Percentiles rank a stretch among this genome's conserved stretches.
Evolutionary conservation across 2,797 vertebrate species (phyloP).

Genomic region (Tokudaia tokunoshimensis): DNA sequence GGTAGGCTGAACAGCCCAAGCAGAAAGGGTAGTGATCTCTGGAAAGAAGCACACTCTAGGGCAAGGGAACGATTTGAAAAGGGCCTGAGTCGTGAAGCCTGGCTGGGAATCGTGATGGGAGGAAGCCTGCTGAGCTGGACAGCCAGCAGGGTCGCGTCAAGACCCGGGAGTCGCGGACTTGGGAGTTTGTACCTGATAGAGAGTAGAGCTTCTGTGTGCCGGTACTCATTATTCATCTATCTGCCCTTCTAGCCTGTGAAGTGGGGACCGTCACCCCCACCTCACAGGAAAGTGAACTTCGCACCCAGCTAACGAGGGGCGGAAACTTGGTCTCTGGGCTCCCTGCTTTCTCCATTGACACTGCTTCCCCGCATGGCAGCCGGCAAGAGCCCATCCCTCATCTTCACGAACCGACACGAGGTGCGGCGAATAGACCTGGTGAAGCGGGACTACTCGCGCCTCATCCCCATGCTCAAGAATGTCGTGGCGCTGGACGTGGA

Average conservation of each 20-base stretch:
- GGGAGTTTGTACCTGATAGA: constrained; percentile 64
- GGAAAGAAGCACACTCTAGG: background rate
- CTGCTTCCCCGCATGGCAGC: constrained; percentile 41
- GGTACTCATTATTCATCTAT: background rate
- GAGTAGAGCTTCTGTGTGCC: background rate
- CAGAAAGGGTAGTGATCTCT: background rate
- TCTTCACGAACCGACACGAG: constrained; percentile 98
- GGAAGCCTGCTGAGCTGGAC: background rate
- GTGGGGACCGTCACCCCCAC: background rate
- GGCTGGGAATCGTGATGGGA: background rate
- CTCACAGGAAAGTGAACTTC: background rate
- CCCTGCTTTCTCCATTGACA: background rate
- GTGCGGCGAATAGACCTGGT: constrained; percentile 96
- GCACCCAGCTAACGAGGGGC: background rate
- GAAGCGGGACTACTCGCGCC: constrained; percentile 95
- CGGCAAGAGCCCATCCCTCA: constrained; percentile 96
- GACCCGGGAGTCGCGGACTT: constrained; percentile 80
- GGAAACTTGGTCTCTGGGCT: background rate
- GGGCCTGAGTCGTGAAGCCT: background rate
- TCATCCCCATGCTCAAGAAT: constrained; percentile 97
- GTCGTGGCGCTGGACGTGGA: constrained; percentile 97
- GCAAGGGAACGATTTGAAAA: background rate
- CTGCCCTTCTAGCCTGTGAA: background rate
- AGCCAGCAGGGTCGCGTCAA: background rate
- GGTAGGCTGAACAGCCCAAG: background rate